Evolutionary conservation across 2,797 vertebrate genomes (phyloP), one percentile per base, ranked within the genome.

Genomic region (Staurois parvus): DNA sequence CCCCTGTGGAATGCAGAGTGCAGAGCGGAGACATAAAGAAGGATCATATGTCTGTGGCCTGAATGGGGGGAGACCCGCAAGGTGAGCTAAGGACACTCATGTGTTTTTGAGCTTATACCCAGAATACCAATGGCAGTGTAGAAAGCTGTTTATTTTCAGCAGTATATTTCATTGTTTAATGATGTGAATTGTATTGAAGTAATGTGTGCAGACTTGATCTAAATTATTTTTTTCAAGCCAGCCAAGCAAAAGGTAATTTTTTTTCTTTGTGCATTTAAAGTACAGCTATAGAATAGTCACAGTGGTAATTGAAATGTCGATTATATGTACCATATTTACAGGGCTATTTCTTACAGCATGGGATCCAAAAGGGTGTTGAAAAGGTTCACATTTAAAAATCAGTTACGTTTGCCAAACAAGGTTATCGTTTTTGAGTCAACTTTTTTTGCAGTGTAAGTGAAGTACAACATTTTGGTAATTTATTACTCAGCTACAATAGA

Each of bases 11-110:
- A 59, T 59, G 19, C 17, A 21, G 48, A 52, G 3, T 52, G 19
- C 52, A 21, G 37, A 48, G 66, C 66, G 37, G 45, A 19, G 68
- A 52, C 72, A 68, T 56, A 69, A 68, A 72, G 13, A n/a, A 56
- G 68, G 28, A 64, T 73, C 69, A 72, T 72, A 72, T 70, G 45
- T 72, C 45, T 52, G 29, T 72, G 67, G 66, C 26, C 34, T 81
- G 19, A 72, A 32, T n/a, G n/a, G 32, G 32, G 52, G 45, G 45
- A 4, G 17, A 12, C 29, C 69, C 79, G 28, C 11, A 59, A 37
- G 67, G 79, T 81, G 67, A 81, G 37, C 29, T 48, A 26, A 81
- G 69, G 79, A 59, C 52, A 59, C 52, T 56, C 21, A 1, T 59
- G 52, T 59, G 52, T 24, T 24, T 59, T 24, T 24, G 19, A 59